A percentile compares a stretch with the other conserved stretches of the same genome.
These are phyloP conservation scores for Phrynocephalus guinanensis DNA, from an alignment of 2,797 vertebrate genomes.

Conservation along the genomic window DNA sequence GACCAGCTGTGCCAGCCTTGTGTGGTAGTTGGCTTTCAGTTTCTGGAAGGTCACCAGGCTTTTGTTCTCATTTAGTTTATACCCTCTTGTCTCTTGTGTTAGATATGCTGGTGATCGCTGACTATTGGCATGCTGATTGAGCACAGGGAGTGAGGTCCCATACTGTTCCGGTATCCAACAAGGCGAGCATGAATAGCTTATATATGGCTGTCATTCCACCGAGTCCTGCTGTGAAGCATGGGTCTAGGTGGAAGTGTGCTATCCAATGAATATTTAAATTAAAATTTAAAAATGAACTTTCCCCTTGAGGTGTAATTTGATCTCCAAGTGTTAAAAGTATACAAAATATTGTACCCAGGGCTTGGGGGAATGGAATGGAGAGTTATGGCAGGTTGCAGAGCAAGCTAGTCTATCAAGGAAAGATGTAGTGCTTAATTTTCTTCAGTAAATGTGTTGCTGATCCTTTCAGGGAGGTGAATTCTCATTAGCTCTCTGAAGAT, in stretches of 20 bases:
- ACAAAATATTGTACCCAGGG: conserved; percentile 19
- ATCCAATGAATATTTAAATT: conserved; percentile 49
- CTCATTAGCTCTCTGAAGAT: conserved; percentile 11
- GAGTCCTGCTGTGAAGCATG: conserved; percentile 14
- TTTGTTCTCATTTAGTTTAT: conserved; percentile 32
- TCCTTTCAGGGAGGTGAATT: conserved; percentile 24
- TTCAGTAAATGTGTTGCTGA: conserved; percentile 9
- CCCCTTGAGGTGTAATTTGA: conserved; percentile 36
- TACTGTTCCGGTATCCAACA: conserved; percentile 44
- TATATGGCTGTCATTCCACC: conserved; percentile 5
- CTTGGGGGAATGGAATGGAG: conserved; percentile 3
- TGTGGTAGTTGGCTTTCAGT: conserved; percentile 18
- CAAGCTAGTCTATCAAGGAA: conserved; percentile 21
- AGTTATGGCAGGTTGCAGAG: conserved; percentile 35
- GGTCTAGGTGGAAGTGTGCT: conserved; percentile 17
- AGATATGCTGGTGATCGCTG: conserved; percentile 20
- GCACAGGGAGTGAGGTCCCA: conserved; percentile 24
- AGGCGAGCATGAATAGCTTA: conserved; percentile 43
- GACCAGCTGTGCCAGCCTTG: not conserved
- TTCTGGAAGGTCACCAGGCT: conserved; percentile 14
- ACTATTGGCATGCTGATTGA: conserved; percentile 26
- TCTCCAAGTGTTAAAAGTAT: conserved; percentile 40
- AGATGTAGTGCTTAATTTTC: conserved; percentile 31
- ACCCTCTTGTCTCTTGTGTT: conserved; percentile 21
- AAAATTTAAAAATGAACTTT: conserved; percentile 46